A percentile compares a stretch with the other conserved stretches of the same genome.
These are phyloP conservation scores for Halocynthia roretzi DNA, from an alignment of 23 tunicate species.

Conservation along the genomic window DNA sequence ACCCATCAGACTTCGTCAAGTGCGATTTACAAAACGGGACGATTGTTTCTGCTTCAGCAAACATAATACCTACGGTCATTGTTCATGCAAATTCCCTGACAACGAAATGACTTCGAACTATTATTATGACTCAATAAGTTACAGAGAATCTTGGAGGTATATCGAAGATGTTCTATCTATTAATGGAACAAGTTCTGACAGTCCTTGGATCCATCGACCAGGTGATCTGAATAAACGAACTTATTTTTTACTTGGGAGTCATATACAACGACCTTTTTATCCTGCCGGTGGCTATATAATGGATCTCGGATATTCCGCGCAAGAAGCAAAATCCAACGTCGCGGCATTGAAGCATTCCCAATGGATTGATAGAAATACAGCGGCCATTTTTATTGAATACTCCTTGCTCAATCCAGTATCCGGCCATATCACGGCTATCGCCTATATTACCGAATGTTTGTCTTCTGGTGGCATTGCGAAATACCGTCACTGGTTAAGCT, in stretches of 20 bases:
- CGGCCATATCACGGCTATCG: slow-evolving; percentile 28
- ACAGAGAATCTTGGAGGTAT: slow-evolving; percentile 29
- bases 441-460: slow-evolving; percentile 38
- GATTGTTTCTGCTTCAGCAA: neutral
- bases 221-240: neutral
- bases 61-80: neutral
- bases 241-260: slow-evolving; percentile 23
- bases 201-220: slow-evolving; percentile 31
- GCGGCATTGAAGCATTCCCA: slow-evolving; percentile 28
- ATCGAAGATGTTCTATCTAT: neutral
- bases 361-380: slow-evolving; percentile 49
- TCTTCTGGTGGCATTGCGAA: slow-evolving; percentile 31
- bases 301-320: slow-evolving; percentile 43
- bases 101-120: neutral
- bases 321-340: slow-evolving; percentile 21
- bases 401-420: slow-evolving; percentile 19
- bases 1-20: slow-evolving; percentile 52
- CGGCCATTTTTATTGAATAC: slow-evolving; percentile 49
- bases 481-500: slow-evolving; percentile 26
- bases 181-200: neutral
- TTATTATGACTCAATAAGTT: slow-evolving; percentile 30
- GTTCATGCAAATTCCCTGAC: neutral
- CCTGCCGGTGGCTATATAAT: slow-evolving; percentile 60
- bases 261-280: slow-evolving; percentile 26
- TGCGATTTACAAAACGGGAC: slow-evolving; percentile 9